A percentile compares a stretch with the other conserved stretches of the same genome.
phyloP scores from a whole-genome alignment of 92 coral and sea anemone genomes.

The Bergia sp. region DNA sequence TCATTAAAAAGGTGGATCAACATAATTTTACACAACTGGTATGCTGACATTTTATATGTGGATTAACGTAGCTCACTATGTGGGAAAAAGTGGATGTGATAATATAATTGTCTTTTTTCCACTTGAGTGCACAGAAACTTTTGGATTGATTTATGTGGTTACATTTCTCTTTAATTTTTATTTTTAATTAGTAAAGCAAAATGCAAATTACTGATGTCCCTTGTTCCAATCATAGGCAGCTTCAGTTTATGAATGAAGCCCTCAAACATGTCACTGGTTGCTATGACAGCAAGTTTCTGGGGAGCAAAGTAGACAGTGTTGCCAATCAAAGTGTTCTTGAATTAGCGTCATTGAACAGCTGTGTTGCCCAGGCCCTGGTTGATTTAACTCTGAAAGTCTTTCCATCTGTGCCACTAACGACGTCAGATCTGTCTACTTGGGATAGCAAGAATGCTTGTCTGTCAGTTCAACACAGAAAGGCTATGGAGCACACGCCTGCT shows the following conservation, averaged over 20 bases:
- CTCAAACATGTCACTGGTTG: constrained; percentile 41
- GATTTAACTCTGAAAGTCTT: constrained; percentile 48
- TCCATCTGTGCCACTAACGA: constrained; percentile 63
- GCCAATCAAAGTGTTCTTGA: constrained; percentile 84
- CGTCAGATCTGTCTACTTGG: constrained; percentile 51
- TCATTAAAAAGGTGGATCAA: too few relatives aligned
- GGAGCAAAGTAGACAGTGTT: constrained; percentile 35
- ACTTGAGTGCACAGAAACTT: too few relatives aligned
- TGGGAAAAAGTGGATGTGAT: too few relatives aligned
- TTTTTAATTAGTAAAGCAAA: too few relatives aligned
- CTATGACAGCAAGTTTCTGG: constrained; percentile 14
- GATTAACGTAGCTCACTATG: too few relatives aligned
- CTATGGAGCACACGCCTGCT: constrained; percentile 83
- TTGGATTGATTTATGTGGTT: too few relatives aligned
- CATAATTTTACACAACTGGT: too few relatives aligned
- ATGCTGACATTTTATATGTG: too few relatives aligned
- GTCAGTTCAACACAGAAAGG: constrained; percentile 53
- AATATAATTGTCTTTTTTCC: too few relatives aligned
- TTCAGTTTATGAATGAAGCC: background rate
- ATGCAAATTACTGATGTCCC: background rate
- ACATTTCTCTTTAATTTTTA: too few relatives aligned
- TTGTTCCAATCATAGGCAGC: constrained; percentile 9
- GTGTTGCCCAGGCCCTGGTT: constrained; percentile 71
- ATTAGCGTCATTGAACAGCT: constrained; percentile 76
- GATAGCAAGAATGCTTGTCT: constrained; percentile 43